A percentile compares a stretch with the other conserved stretches of the same genome.
Conservation (phyloP, 2,888 invertebrate genomes). For the Erannis defoliaria region DNA sequence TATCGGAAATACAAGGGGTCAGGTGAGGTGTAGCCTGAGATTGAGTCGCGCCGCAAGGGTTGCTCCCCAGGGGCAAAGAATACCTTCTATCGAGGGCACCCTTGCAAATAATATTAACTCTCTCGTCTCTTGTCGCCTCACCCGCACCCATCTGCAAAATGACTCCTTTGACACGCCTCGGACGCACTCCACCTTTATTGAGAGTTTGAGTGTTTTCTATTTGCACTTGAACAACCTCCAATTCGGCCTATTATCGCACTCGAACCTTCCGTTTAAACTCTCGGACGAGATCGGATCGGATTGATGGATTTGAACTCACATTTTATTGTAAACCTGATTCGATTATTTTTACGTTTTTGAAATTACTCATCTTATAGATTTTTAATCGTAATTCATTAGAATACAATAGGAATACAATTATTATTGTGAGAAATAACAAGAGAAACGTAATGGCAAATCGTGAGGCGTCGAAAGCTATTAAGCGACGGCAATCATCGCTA, state of each 20-base stretch:
- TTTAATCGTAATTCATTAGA: conserved; percentile 15
- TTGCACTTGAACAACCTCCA: conserved; percentile 36
- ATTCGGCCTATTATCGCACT: conserved; percentile 22
- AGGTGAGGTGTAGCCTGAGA: conserved; percentile 46
- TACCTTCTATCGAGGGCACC: conserved; percentile 46
- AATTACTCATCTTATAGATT: conserved; percentile 3
- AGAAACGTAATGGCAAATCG: conserved; percentile 35
- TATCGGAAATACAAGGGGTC: conserved; percentile 58
- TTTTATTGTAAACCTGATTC: background rate
- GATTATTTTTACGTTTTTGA: background rate
- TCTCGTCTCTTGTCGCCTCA: conserved; percentile 67
- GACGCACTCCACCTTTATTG: conserved; percentile 59
- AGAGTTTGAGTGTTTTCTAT: conserved; percentile 50
- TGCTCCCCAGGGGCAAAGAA: conserved; percentile 39
- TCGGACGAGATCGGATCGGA: too few relatives aligned
- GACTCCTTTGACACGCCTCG: conserved; percentile 68
- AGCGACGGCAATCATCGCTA: conserved; percentile 46
- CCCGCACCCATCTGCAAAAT: conserved; percentile 61
- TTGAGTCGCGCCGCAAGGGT: conserved; percentile 42
- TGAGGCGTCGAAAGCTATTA: conserved; percentile 28
- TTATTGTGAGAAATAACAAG: conserved; percentile 36
- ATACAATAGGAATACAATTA: conserved; percentile 32
- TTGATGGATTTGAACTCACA: too few relatives aligned
- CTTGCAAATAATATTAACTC: conserved; percentile 71
- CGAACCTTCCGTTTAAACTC: background rate